Percentiles rank a stretch among this genome's conserved stretches.
These are phyloP conservation scores for Lordiphosa collinella DNA, from an alignment of 1,140 invertebrate genomes.

Conservation along the genomic window DNA sequence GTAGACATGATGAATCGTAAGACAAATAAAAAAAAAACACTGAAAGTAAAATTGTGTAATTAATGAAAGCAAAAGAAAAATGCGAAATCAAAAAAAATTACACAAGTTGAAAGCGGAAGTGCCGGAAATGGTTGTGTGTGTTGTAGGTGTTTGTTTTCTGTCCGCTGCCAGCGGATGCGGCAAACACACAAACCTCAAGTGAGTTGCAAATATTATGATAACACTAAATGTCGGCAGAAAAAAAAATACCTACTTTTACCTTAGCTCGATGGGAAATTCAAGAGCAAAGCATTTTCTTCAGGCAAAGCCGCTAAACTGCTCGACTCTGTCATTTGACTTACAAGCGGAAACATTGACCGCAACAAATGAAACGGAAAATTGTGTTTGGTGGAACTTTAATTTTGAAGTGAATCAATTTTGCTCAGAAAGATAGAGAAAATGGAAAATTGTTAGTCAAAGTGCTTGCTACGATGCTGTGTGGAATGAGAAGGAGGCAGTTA, in stretches of 20 bases:
- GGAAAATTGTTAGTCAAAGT: no score
- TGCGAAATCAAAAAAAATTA: conserved; percentile 35
- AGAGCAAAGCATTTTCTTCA: no score
- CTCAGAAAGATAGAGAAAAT: no score
- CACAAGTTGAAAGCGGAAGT: conserved; percentile 70
- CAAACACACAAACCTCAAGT: conserved; percentile 16
- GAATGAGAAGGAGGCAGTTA: no score
- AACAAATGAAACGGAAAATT: no score
- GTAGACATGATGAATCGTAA: conserved; percentile 35
- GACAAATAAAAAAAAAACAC: conserved; percentile 68
- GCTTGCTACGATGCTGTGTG: no score
- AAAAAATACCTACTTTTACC: background rate
- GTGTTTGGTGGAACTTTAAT: background rate
- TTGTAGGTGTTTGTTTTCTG: conserved; percentile 39
- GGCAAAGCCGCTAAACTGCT: no score
- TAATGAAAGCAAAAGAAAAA: conserved; percentile 44
- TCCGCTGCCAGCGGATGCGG: conserved; percentile 47
- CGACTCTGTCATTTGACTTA: no score
- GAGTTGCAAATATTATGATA: conserved; percentile 22
- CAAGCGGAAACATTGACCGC: no score
- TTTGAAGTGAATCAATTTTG: no score
- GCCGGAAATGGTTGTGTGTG: conserved; percentile 52
- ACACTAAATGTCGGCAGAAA: no score
- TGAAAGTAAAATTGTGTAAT: conserved; percentile 52
- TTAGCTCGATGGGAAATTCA: no score